Base-by-base conservation (phyloP, 2,797 vertebrate genomes). In the Cyclura pinguis region DNA sequence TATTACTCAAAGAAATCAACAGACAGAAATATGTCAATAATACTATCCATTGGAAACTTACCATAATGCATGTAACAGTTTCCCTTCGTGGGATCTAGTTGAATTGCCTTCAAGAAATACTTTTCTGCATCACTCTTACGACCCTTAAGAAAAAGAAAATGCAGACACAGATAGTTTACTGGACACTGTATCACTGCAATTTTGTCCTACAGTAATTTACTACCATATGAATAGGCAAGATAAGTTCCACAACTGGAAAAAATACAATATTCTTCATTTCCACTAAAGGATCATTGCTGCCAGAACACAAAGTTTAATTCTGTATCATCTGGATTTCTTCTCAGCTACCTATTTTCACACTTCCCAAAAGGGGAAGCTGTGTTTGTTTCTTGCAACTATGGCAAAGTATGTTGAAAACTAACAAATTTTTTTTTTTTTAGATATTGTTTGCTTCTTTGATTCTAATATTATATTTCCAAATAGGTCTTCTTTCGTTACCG, bases 21-120 rank as follows among this genome's bases (percentile, higher is more conserved):
- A 90, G 92, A 32, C 83, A 92, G 88, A 90, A 94, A 90, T 74
- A 90, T 0, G 0, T 22, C 59, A 88, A 76, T 85, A 95, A 93
- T 67, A 24, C 57, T 90, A 92, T 93, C 89, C 88, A 84, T 90
- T 69, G 64, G n/a, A 89, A 95, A 97, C 98, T 92, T 97, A 99
- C 99, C 99, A 91, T 99, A 99, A 98, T 99, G 99, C 99, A 99
- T 99, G 96, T 99, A 99, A 97, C 99, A 99, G 97, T 99, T 99
- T 96, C 99, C 99, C 97, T 99, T 99, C 94, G 98, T 97, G 87
- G 99, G 98, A 97, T 99, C 99, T 87, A 99, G 98, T 88, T 99
- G 98, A 97, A 99, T 99, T 94, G 99, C 99, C 96, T 99, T 99
- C 95, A 99, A 92, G 94, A 99, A 99, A 97, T 98, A 99, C 95